phyloP scores from a whole-genome alignment of 2,113 vertebrate genomes.

The Ophthalmolycus amberensis region DNA sequence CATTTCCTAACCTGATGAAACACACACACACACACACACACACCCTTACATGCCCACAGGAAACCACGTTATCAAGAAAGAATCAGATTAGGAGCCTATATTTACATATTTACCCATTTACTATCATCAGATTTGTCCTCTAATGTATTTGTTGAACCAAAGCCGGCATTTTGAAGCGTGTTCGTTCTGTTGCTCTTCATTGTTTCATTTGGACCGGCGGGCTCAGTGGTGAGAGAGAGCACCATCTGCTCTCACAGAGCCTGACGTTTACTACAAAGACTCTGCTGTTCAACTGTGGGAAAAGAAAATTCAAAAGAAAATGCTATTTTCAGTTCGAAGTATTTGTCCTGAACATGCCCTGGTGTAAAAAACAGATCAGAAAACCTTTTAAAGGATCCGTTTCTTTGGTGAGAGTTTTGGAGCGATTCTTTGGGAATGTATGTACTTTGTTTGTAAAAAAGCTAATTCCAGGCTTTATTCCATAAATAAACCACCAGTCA shows the following conservation, averaged over 20 bases:
- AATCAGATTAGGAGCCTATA: too few species aligned
- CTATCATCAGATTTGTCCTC: too few species aligned
- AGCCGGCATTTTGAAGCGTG: background rate
- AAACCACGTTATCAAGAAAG: background rate
- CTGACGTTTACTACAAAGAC: conserved; percentile 1
- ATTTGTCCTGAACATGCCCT: too few species aligned
- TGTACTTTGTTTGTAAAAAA: too few species aligned
- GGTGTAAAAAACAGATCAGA: background rate
- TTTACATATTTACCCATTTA: too few species aligned
- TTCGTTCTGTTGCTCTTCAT: background rate
- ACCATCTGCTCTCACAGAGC: background rate
- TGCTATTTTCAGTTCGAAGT: conserved; percentile 34
- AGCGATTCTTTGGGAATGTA: too few species aligned
- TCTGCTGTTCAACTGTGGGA: background rate
- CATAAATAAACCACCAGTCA: too few species aligned
- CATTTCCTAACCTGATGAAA: background rate
- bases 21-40: background rate
- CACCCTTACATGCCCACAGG: background rate
- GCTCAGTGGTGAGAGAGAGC: too few species aligned
- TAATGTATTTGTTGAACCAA: too few species aligned
- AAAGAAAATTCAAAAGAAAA: background rate
- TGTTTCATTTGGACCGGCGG: background rate
- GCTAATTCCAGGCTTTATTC: too few species aligned
- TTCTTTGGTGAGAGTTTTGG: too few species aligned
- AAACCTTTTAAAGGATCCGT: background rate